phyloP scores from a whole-genome alignment of 2,797 vertebrate genomes.

The Capromys pilorides region DNA sequence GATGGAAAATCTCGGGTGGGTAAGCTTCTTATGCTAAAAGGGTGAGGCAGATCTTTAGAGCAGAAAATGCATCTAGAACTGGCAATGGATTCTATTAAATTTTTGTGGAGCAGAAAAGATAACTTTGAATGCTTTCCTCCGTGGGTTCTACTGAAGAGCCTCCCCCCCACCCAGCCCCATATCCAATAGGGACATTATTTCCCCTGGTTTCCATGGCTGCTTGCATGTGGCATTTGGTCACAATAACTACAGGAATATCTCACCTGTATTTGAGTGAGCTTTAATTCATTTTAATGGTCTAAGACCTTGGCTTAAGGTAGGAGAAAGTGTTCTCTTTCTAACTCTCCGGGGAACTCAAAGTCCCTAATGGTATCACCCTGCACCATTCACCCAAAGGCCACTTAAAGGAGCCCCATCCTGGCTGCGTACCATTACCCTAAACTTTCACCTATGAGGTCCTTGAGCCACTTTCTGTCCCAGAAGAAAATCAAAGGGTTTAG shows the following conservation, averaged over 20 bases:
- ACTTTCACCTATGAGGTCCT: not conserved
- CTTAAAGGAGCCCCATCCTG: not conserved
- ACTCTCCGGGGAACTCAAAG: slow-evolving; percentile 36
- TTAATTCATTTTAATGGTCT: slow-evolving; percentile 57
- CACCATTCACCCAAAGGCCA: not conserved
- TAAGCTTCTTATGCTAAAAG: not conserved
- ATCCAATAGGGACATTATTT: not conserved
- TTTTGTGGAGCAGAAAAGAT: not conserved
- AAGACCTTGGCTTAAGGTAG: not conserved
- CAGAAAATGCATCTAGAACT: not conserved
- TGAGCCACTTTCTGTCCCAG: slow-evolving; percentile 15
- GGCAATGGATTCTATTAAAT: not conserved
- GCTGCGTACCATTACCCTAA: slow-evolving; percentile 21
- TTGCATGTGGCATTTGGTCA: not conserved
- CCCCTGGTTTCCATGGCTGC: not conserved
- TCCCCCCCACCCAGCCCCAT: not conserved
- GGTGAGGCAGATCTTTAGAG: not conserved
- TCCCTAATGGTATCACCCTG: slow-evolving; percentile 21
- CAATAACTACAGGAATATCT: not conserved
- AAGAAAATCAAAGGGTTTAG: slow-evolving; percentile 44
- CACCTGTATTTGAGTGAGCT: not conserved
- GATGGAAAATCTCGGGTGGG: not conserved
- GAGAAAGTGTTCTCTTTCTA: slow-evolving; percentile 7
- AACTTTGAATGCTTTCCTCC: not conserved
- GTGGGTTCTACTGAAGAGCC: not conserved